Percentiles rank a stretch among this genome's conserved stretches.
Conservation (phyloP, 2,797 vertebrate genomes). For the Hoplostethus atlanticus region DNA sequence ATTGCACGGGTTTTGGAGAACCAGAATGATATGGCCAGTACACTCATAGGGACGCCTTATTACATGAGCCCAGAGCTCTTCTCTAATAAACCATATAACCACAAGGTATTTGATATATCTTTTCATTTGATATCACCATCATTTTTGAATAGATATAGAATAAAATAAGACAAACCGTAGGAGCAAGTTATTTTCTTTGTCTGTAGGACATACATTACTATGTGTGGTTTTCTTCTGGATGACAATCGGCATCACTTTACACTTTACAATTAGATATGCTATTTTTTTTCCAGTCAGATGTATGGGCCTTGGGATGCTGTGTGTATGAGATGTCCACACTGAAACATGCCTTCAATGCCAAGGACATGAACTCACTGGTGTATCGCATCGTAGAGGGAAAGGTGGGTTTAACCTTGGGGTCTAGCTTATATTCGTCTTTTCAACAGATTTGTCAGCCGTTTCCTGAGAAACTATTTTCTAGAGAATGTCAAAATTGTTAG, state of each 20-base stretch:
- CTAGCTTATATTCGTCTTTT: neutral
- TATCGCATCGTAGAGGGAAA: constrained; percentile 98
- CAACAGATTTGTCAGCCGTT: no score
- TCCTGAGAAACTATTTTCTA: no score
- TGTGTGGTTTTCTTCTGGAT: neutral
- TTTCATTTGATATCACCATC: neutral
- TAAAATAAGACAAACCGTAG: no score
- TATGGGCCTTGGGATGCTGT: constrained; percentile 98
- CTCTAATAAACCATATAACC: constrained; percentile 96
- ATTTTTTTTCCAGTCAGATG: constrained; percentile 89
- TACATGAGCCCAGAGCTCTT: constrained; percentile 99
- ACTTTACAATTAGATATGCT: neutral
- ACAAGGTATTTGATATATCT: constrained; percentile 88
- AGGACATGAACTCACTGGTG: constrained; percentile 98
- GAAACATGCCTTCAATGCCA: constrained; percentile 98
- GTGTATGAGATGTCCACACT: constrained; percentile 98
- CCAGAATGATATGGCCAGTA: constrained; percentile 97
- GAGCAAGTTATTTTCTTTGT: neutral
- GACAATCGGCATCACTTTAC: neutral
- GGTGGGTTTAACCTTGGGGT: constrained; percentile 78
- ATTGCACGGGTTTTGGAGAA: constrained; percentile 95
- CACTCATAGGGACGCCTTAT: constrained; percentile 97
- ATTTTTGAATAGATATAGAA: neutral
- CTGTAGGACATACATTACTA: neutral
- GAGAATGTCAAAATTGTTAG: no score